A percentile compares a stretch with the other conserved stretches of the same genome.
Conservation (phyloP, 2,113 vertebrate genomes). For the Pituophis catenifer region DNA sequence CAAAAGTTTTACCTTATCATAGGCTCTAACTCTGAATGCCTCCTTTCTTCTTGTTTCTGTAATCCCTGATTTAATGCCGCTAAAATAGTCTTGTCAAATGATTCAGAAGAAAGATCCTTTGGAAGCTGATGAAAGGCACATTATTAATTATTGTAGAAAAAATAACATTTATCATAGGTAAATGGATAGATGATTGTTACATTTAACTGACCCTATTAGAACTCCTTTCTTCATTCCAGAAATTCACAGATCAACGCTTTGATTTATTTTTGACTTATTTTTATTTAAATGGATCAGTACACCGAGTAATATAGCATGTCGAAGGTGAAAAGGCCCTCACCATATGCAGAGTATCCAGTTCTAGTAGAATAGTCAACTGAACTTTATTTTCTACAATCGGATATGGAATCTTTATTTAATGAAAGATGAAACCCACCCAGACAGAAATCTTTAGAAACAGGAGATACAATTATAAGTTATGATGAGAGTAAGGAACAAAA, state of each 20-base stretch:
- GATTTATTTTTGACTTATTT: neutral
- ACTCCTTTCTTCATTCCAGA: neutral
- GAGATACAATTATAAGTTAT: neutral
- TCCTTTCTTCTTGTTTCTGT: slow-evolving; percentile 78
- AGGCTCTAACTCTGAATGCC: slow-evolving; percentile 79
- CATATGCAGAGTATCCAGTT: neutral
- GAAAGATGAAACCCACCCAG: neutral
- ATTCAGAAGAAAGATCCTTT: slow-evolving; percentile 86
- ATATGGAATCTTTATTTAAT: neutral
- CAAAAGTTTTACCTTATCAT: slow-evolving; percentile 77
- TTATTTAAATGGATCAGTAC: neutral
- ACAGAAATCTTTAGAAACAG: neutral
- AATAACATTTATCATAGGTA: neutral
- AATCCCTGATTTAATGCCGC: slow-evolving; percentile 84
- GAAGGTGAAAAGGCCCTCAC: neutral
- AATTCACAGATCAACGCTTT: neutral
- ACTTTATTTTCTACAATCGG: neutral
- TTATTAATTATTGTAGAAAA: neutral
- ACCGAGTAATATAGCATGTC: neutral
- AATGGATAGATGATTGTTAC: neutral
- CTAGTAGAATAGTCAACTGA: neutral
- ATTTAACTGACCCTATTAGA: neutral
- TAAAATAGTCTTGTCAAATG: slow-evolving; percentile 88
- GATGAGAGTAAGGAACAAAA: neutral
- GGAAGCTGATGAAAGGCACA: slow-evolving; percentile 78